A percentile compares a stretch with the other conserved stretches of the same genome.
These are phyloP conservation scores for Myotis findleyi DNA, from an alignment of 2,797 vertebrate genomes.

Conservation along the genomic window DNA sequence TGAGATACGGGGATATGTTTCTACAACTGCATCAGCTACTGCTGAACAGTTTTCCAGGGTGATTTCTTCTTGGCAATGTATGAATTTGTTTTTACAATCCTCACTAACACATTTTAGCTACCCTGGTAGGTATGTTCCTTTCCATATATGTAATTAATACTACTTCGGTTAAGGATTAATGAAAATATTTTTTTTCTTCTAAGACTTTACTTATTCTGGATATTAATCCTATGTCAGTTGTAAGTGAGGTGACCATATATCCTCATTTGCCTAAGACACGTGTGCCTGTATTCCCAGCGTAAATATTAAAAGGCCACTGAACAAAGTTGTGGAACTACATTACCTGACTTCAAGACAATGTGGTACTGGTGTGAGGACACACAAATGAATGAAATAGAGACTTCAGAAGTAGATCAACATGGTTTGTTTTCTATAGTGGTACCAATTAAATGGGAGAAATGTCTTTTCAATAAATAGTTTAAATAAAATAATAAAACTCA, in stretches of 20 bases:
- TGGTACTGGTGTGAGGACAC: background rate
- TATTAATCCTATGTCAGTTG: background rate
- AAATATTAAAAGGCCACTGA: background rate
- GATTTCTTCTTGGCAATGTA: background rate
- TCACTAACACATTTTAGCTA: background rate
- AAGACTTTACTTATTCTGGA: background rate
- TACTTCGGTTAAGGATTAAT: constrained; percentile 3
- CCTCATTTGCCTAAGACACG: background rate
- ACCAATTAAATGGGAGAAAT: background rate
- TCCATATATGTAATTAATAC: background rate
- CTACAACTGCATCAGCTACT: background rate
- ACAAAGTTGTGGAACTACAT: background rate
- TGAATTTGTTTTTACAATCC: background rate
- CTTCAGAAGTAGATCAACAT: background rate
- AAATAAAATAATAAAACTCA: background rate
- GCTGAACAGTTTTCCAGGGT: background rate
- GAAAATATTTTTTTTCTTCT: background rate
- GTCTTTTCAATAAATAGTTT: background rate
- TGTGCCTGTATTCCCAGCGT: background rate
- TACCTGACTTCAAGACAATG: background rate
- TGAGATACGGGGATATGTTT: background rate
- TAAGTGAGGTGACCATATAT: background rate
- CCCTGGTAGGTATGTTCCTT: background rate
- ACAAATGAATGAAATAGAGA: background rate
- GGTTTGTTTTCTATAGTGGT: constrained; percentile 1